Percentiles rank a stretch among this genome's conserved stretches.
Conservation (phyloP, 2,113 vertebrate genomes). For the Penelope pileata region DNA sequence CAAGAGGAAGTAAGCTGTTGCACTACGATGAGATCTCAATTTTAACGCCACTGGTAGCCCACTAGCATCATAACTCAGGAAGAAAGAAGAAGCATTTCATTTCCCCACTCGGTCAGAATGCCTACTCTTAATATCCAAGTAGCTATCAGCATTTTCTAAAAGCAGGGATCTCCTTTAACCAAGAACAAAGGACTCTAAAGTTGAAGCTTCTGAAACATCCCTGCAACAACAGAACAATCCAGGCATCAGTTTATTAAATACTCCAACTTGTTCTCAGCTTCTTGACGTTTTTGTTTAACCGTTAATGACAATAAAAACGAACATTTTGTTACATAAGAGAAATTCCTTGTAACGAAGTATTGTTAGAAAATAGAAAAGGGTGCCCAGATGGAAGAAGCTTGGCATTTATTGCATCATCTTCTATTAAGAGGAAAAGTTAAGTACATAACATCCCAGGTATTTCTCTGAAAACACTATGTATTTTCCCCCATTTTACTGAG, state of each 20-base stretch:
- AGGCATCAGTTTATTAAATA: neutral
- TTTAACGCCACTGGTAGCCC: neutral
- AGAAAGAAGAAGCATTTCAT: neutral
- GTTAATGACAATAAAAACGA: neutral
- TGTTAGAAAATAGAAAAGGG: neutral
- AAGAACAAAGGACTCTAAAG: neutral
- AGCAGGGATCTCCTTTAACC: neutral
- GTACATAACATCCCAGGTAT: fast-evolving
- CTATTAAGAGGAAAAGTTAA: neutral
- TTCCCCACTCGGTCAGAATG: neutral
- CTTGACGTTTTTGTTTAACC: neutral
- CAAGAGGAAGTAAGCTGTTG: neutral
- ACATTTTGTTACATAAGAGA: neutral
- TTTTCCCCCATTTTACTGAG: neutral
- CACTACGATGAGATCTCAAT: neutral
- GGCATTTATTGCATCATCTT: neutral
- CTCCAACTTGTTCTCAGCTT: neutral
- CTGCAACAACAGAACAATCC: neutral
- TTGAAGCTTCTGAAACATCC: neutral
- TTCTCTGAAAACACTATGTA: neutral
- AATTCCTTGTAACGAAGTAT: neutral
- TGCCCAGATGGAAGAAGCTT: neutral
- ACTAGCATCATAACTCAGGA: neutral
- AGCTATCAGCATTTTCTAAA: neutral
- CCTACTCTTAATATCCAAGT: neutral